Evolutionary conservation across 2,797 vertebrate species (phyloP), one percentile per base, ranked within the genome.

Genomic region (Echeneis naucrates): DNA sequence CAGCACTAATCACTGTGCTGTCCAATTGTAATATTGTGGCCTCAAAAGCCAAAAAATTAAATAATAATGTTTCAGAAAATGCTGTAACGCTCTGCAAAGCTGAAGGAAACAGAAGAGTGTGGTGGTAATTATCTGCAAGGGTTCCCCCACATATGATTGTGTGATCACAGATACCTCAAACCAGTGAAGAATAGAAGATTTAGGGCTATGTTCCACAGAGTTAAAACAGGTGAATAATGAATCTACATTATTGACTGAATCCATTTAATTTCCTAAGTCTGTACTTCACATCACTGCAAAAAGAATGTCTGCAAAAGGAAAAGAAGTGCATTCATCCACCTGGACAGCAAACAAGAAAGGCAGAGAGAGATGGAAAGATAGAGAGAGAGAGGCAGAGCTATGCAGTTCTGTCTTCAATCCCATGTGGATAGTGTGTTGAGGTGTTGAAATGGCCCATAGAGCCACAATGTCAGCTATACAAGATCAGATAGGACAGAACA

Each of bases 371-470:
- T 24, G 33, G 58, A 56, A 33, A 66, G 64, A 62, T 21, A 54
- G 56, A 53, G 42, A 42, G 42, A 48, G 47, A 44, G 55, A 33
- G 68, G n/a, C n/a, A n/a, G 60, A 54, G 56, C 37, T 53, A 51
- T 58, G 55, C 50, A 35, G 76, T 38, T 78, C 77, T 61, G 83
- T 55, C 52, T 75, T 70, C 66, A 64, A 77, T 83, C 85, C 81
- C 72, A 5, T 63, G 82, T 77, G 82, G 85, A 84, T 86, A 69
- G 70, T 84, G 87, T 89, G 90, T 80, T 32, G 81, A 90, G 81
- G 92, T 91, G 90, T 89, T 92, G 91, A 94, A 91, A 93, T 62
- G 59, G 71, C 64, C 78, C 87, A 82, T 74, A 90, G 84, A 90
- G 88, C 80, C 90, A 91, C 83, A 89, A 89, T 91, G 86, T 84